Conservation (phyloP, 2,888 invertebrate genomes). For the Acleris cristana region DNA sequence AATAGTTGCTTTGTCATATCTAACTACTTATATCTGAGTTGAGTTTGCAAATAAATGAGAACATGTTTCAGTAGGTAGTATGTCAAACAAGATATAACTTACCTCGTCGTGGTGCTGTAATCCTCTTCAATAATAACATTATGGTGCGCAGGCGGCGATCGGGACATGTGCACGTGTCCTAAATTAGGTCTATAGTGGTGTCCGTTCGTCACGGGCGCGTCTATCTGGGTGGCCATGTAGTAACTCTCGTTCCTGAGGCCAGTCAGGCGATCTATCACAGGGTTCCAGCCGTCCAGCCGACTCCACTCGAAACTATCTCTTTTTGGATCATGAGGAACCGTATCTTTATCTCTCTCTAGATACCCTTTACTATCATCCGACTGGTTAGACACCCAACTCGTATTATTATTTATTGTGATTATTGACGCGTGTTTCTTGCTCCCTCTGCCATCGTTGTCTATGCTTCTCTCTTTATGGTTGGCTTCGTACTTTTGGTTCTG, state of each 20-base stretch:
- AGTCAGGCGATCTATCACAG: slow-evolving; percentile 94
- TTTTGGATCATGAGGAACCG: slow-evolving; percentile 75
- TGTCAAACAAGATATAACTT: slow-evolving; percentile 16
- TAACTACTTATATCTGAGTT: no score
- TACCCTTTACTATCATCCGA: slow-evolving; percentile 80
- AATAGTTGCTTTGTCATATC: no score
- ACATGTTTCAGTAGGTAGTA: no score
- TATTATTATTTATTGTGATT: slow-evolving; percentile 78
- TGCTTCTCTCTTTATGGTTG: slow-evolving; percentile 54
- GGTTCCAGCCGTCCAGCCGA: slow-evolving; percentile 90
- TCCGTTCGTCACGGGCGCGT: slow-evolving; percentile 81
- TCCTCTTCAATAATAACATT: slow-evolving; percentile 88
- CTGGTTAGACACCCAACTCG: slow-evolving; percentile 79
- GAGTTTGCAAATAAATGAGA: no score
- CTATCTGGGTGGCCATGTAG: slow-evolving; percentile 90
- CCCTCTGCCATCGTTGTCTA: slow-evolving; percentile 61
- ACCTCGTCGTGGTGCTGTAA: slow-evolving; percentile 64
- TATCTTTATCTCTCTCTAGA: slow-evolving; percentile 76
- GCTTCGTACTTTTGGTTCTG: slow-evolving; percentile 53
- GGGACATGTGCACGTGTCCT: slow-evolving; percentile 73
- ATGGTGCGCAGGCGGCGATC: slow-evolving; percentile 79
- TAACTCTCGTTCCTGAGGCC: slow-evolving; percentile 95
- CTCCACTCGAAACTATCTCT: slow-evolving; percentile 84
- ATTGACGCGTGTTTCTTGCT: slow-evolving; percentile 78
- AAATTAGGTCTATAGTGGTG: slow-evolving; percentile 68